These are phyloP conservation scores for Martes martes DNA, from an alignment of 2,113 vertebrate genomes.

Conservation along the genomic window DNA sequence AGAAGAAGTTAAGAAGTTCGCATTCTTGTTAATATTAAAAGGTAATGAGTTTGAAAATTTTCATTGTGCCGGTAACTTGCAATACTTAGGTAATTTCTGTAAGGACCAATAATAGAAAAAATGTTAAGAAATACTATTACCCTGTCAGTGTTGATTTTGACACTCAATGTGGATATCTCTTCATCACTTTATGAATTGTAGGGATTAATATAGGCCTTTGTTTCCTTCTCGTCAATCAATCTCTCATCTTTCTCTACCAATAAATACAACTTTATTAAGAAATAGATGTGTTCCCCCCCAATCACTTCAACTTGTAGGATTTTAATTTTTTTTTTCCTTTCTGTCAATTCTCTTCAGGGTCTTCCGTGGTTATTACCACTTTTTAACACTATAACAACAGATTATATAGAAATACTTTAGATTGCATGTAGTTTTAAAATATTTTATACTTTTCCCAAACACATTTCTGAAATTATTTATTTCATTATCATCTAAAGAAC, in stretches of 20 bases:
- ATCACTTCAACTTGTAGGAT: background rate
- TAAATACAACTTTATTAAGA: background rate
- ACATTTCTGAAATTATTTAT: slow-evolving; percentile 28
- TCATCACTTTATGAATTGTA: background rate
- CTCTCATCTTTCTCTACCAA: background rate
- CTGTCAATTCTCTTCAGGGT: background rate
- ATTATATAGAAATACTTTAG: background rate
- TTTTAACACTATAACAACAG: background rate
- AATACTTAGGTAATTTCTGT: background rate
- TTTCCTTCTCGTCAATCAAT: background rate
- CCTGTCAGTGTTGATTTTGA: background rate
- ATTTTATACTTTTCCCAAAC: background rate
- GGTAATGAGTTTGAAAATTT: background rate
- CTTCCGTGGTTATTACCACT: background rate
- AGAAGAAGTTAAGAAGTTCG: background rate
- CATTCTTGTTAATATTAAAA: background rate
- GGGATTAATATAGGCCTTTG: background rate
- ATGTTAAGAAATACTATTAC: background rate
- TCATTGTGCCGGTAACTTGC: background rate
- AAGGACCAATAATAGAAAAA: background rate
- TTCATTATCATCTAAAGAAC: background rate
- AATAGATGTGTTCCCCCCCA: background rate
- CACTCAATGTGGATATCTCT: background rate
- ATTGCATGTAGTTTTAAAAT: background rate
- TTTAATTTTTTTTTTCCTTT: background rate